Evolutionary conservation across 2,888 invertebrate species (phyloP).

Genomic region (Suillia variegata): DNA sequence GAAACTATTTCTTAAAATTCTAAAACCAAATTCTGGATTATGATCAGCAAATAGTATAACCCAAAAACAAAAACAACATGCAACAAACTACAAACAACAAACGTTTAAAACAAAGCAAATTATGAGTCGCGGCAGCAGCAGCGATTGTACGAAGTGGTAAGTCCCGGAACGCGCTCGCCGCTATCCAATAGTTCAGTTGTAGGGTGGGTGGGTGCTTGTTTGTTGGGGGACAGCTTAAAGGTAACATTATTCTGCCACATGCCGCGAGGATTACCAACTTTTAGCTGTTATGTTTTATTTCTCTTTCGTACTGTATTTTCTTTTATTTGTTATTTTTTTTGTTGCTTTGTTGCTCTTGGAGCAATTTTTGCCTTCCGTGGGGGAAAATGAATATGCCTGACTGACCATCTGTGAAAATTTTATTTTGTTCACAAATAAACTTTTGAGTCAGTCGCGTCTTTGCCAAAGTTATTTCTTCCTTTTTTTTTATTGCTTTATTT

Average conservation of each 20-base stretch:
- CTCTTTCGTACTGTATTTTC: constrained; percentile 1
- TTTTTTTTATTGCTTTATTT: constrained; percentile 31
- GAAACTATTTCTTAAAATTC: too few species aligned
- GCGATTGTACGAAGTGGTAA: background rate
- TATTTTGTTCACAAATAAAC: constrained; percentile 29
- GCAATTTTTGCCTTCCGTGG: background rate
- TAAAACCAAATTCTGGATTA: too few species aligned
- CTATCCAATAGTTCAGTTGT: too few species aligned
- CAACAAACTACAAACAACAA: background rate
- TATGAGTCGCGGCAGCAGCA: constrained; percentile 3
- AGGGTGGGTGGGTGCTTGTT: background rate
- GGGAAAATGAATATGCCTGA: constrained; percentile 32
- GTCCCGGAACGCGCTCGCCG: background rate
- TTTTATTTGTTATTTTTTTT: constrained; percentile 23
- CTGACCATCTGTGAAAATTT: constrained; percentile 39
- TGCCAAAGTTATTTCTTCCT: constrained; percentile 10
- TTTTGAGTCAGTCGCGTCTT: too few species aligned
- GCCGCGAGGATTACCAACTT: constrained; percentile 19
- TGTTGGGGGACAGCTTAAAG: background rate
- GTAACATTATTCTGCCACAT: constrained; percentile 23
- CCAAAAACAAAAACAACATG: constrained; percentile 4
- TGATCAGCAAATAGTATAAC: too few species aligned
- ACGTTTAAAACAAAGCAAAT: constrained; percentile 14
- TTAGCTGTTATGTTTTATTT: background rate
- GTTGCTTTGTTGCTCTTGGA: background rate